Base-by-base conservation (phyloP, 2,797 vertebrate species). In the Schizopygopsis pylzovi region DNA sequence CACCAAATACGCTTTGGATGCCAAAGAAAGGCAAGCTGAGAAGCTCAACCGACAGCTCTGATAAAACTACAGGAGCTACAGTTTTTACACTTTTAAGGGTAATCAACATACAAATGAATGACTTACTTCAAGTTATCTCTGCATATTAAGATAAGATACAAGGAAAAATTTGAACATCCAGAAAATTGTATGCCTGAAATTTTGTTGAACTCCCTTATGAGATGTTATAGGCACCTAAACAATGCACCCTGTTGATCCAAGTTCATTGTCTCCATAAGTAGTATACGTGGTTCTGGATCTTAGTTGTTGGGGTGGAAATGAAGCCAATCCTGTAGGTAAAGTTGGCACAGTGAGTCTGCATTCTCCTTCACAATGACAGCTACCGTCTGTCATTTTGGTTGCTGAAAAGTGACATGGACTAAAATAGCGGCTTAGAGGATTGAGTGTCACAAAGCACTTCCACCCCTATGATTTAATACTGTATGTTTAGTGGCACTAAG, bases 41-140 rank as follows among this genome's bases (percentile, higher is more conserved):
- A 96, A 97, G 88, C 95, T 97, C 54, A 96, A 90, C 89, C 90
- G 93, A 65, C 96, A 97, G 89, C 93, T 97, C 87, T 97, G 91
- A 96, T 85, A 39, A 59, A 41, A 82, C 8, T 67, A 68, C 28
- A 2, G 16, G 25, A 49, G 39, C 3, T 10, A 63, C 8, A 37
- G 10, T 33, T 12, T 54, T 1, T 1, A 37, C 16, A 28, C 1
- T 20, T 39, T 45, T 33, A 11, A 2, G 20, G 72, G n/a, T 75
- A 75, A 49, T 28, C 15, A 20, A 37, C 47, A 12, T 25, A 61
- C 6, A 6, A 54, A 72, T 72, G 6, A 41, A 33, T 33, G 11
- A n/a, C 70, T 71, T 37, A 4, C 67, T 41, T 45, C 7, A 1
- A 25, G 43, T 37, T 52, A 4, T 52, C 72, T 52, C 28, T 54